Evolutionary conservation across 2,797 vertebrate genomes (phyloP), one percentile per base, ranked within the genome.

Genomic region (Crocidura indochinensis): DNA sequence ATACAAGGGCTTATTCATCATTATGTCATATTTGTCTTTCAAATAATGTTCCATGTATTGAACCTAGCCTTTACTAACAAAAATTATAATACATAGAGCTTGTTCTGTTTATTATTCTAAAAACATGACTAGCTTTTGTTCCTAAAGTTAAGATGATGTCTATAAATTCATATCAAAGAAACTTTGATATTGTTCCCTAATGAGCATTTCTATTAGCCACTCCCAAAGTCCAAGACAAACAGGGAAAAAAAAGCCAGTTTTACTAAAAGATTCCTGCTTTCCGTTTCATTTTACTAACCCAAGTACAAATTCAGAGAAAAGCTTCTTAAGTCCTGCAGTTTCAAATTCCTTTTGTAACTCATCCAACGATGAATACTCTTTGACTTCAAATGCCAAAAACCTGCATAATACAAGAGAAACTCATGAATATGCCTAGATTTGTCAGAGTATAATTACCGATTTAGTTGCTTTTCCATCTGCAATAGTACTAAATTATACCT

Each of bases 301-400:
- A 78, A 95, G 92, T 51, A 98, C 98, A 97, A 97, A 98, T 96
- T 98, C 98, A 0, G 96, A 97, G 96, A 98, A 99, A 76, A 98
- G 94, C 87, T 92, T n/a, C 91, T 4, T 38, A 53, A 98, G 97
- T 96, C 98, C 98, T 67, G 97, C 96, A 49, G 95, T 84, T 96
- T 98, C 98, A 97, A 98, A 99, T 96, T 99, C 98, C 91, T 94
- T 97, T 96, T 97, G 98, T 90, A 99, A 95, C 53, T 98, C 98
- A 80, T 97, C 97, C 68, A 93, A 64, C 22, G 97, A 97, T 91
- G 98, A 97, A 97, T 97, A 98, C 95, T 98, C 98, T 97, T 98
- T 98, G 93, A 98, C 98, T 98, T 98, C 98, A 97, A 99, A 99
- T 1, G 74, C 94, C 95, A 97, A 95, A 95, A 98, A 98, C 97